phyloP scores from a whole-genome alignment of 2,888 invertebrate species.

The Zhuqinia jingwanae region DNA sequence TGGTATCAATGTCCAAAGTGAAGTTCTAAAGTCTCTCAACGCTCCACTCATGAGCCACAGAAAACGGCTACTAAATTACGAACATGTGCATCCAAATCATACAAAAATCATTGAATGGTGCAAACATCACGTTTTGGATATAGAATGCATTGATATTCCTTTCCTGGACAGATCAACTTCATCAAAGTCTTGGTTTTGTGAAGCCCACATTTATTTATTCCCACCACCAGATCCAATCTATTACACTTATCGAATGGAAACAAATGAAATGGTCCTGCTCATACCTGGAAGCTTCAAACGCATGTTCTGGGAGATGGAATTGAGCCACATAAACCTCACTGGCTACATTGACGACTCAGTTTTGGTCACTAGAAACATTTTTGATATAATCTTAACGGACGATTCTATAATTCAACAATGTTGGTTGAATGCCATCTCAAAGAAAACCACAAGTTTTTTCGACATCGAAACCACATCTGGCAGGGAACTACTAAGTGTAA shows the following conservation, averaged over 20 bases:
- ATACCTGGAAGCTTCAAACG: background rate
- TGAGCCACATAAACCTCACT: too few species aligned
- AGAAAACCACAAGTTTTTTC: too few species aligned
- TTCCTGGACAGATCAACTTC: background rate
- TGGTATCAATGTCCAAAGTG: background rate
- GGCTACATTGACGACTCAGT: too few species aligned
- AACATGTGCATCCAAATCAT: background rate
- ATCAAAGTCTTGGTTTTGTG: slow-evolving; percentile 47
- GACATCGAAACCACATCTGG: too few species aligned
- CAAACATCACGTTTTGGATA: background rate
- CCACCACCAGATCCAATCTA: slow-evolving; percentile 13
- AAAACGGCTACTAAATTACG: background rate
- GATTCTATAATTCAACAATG: background rate
- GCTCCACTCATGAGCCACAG: background rate
- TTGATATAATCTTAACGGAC: background rate
- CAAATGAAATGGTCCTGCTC: too few species aligned
- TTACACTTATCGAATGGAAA: background rate
- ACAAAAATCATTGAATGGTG: background rate
- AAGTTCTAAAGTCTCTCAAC: background rate
- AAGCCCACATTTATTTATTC: slow-evolving; percentile 43
- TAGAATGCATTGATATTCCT: slow-evolving; percentile 34
- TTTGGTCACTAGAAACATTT: too few species aligned
- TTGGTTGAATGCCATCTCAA: too few species aligned
- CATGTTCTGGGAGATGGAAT: background rate
- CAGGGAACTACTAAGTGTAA: too few species aligned